These are phyloP conservation scores for Harmothoe impar DNA, from an alignment of 2,888 invertebrate species.

Conservation along the genomic window DNA sequence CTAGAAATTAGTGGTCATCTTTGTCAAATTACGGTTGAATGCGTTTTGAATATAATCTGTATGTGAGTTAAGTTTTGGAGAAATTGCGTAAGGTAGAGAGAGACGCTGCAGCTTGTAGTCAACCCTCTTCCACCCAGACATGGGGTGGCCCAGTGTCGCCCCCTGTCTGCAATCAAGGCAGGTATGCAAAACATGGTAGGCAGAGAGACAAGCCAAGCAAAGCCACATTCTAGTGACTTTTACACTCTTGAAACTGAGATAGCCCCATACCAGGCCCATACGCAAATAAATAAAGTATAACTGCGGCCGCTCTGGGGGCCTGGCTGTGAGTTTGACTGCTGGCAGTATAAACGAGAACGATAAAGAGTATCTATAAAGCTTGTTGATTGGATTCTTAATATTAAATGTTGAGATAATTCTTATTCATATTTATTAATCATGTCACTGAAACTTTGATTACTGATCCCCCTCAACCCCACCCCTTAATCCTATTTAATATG, in stretches of 20 bases:
- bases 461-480: no score
- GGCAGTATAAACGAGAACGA: slow-evolving; percentile 18
- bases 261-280: neutral
- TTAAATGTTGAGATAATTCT: no score
- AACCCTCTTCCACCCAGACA: slow-evolving; percentile 1
- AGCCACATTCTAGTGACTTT: neutral
- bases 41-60: no score
- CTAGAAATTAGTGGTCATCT: no score
- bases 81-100: neutral
- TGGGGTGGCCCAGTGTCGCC: slow-evolving; percentile 10
- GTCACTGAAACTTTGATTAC: no score
- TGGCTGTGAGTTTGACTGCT: slow-evolving; percentile 36
- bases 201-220: neutral
- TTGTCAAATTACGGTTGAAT: no score
- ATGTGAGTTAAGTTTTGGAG: no score
- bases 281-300: neutral
- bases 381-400: no score
- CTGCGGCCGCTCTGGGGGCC: neutral
- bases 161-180: slow-evolving; percentile 28
- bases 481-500: no score
- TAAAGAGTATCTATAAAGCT: neutral
- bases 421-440: no score
- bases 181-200: slow-evolving; percentile 54
- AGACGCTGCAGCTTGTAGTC: neutral
- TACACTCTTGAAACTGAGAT: neutral